Evolutionary conservation across 2,113 vertebrate genomes (phyloP).

Genomic region (Nipponia nippon): DNA sequence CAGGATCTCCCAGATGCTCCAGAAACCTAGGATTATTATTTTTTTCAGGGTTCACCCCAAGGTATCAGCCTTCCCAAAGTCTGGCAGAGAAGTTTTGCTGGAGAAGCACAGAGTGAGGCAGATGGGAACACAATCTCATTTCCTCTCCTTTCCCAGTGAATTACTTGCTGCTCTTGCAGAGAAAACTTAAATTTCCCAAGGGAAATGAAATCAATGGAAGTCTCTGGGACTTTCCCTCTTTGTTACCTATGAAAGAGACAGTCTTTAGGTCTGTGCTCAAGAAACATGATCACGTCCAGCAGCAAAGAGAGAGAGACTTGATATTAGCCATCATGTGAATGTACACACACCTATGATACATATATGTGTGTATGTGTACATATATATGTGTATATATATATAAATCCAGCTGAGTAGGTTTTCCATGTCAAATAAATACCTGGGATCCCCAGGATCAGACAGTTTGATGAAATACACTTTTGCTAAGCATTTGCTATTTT

Average conservation of each 20-base stretch:
- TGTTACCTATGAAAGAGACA: conserved; percentile 43
- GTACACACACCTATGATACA: neutral
- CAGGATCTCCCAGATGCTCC: neutral
- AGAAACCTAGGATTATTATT: neutral
- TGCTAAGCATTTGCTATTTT: conserved; percentile 43
- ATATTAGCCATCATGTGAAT: neutral
- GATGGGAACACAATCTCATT: conserved; percentile 23
- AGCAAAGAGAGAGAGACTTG: neutral
- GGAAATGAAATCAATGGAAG: conserved; percentile 34
- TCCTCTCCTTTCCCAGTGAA: conserved; percentile 17
- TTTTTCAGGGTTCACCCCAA: neutral
- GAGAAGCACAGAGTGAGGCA: neutral
- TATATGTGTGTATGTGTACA: neutral
- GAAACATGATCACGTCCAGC: conserved; percentile 1
- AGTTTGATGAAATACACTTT: neutral
- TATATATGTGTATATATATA: neutral
- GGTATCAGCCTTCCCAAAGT: neutral
- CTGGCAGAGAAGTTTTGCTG: neutral
- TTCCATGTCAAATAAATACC: neutral
- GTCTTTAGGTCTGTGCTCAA: conserved; percentile 8
- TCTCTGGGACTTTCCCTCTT: conserved; percentile 16
- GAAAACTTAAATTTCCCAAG: conserved; percentile 35
- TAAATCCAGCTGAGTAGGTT: neutral
- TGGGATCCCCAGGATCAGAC: conserved; percentile 14
- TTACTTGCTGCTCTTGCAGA: conserved; percentile 20